phyloP scores from a whole-genome alignment of 2,888 invertebrate genomes.

The Polyommatus iphigenia region DNA sequence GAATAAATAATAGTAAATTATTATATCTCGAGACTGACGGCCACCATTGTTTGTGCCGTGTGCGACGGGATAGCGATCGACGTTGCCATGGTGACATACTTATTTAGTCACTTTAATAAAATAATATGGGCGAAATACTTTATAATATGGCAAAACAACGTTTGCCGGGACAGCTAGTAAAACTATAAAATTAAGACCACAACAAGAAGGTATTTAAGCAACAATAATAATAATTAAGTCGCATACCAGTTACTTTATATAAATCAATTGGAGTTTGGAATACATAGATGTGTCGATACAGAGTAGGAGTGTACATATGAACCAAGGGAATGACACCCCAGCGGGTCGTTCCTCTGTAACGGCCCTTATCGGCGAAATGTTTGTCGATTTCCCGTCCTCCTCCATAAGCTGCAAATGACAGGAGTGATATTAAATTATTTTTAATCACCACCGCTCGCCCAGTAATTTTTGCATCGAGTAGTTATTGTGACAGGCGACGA shows the following conservation, averaged over 20 bases:
- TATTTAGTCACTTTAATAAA: too few species aligned
- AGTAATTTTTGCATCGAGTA: neutral
- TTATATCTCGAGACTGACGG: too few species aligned
- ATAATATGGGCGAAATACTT: too few species aligned
- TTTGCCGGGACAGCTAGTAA: too few species aligned
- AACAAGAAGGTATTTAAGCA: too few species aligned
- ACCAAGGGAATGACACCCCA: conserved; percentile 55
- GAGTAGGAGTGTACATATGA: conserved; percentile 48
- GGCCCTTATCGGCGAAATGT: conserved; percentile 58
- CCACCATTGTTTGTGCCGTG: too few species aligned
- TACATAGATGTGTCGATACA: neutral
- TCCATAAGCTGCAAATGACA: conserved; percentile 45
- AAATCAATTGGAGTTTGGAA: neutral
- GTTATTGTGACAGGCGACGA: neutral
- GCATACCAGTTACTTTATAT: conserved; percentile 8
- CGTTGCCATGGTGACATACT: too few species aligned
- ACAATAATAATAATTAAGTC: neutral
- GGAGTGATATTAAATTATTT: neutral
- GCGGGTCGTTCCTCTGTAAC: conserved; percentile 50
- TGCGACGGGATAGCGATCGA: too few species aligned
- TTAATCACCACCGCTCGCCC: neutral
- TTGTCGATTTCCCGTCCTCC: conserved; percentile 62
- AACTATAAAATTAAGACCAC: too few species aligned
- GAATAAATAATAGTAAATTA: too few species aligned
- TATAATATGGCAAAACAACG: too few species aligned